Percentiles rank a stretch among this genome's conserved stretches.
Evolutionary conservation across 2,888 invertebrate species (phyloP).

Genomic region (Xylota segnis): DNA sequence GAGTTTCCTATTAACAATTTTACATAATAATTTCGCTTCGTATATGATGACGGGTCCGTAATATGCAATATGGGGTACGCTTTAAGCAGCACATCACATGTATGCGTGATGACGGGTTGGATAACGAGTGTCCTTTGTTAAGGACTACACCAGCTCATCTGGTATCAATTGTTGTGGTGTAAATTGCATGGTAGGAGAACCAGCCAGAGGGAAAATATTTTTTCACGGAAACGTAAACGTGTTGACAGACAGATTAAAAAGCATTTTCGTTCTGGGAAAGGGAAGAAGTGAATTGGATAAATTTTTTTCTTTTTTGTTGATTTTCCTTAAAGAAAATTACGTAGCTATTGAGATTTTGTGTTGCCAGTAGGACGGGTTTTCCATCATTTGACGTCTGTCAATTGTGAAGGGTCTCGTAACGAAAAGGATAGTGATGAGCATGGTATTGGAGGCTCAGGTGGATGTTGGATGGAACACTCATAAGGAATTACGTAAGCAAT

Average conservation of each 20-base stretch:
- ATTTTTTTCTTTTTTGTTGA: neutral
- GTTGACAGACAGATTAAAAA: constrained; percentile 72
- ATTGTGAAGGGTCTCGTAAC: constrained; percentile 35
- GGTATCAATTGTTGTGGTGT: constrained; percentile 73
- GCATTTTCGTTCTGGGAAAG: constrained; percentile 24
- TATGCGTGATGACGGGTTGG: constrained; percentile 62
- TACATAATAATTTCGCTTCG: constrained; percentile 65
- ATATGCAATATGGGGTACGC: constrained; percentile 56
- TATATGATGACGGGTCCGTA: constrained; percentile 52
- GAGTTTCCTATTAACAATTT: constrained; percentile 52
- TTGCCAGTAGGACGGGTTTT: constrained; percentile 25
- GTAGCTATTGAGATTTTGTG: constrained; percentile 47
- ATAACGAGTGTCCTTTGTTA: constrained; percentile 75
- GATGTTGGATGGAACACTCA: neutral
- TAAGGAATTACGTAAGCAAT: constrained; percentile 38
- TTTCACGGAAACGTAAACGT: constrained; percentile 55
- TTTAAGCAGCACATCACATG: constrained; percentile 59
- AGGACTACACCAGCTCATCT: constrained; percentile 72
- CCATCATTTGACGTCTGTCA: constrained; percentile 52
- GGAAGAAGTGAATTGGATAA: neutral
- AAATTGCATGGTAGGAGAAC: constrained; percentile 56
- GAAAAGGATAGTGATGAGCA: neutral
- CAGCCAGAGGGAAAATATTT: constrained; percentile 4
- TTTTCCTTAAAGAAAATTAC: constrained; percentile 51
- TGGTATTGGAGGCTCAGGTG: constrained; percentile 24